Base-by-base conservation (phyloP, 1,140 invertebrate genomes). In the Aphaenogaster ashmeadi region DNA sequence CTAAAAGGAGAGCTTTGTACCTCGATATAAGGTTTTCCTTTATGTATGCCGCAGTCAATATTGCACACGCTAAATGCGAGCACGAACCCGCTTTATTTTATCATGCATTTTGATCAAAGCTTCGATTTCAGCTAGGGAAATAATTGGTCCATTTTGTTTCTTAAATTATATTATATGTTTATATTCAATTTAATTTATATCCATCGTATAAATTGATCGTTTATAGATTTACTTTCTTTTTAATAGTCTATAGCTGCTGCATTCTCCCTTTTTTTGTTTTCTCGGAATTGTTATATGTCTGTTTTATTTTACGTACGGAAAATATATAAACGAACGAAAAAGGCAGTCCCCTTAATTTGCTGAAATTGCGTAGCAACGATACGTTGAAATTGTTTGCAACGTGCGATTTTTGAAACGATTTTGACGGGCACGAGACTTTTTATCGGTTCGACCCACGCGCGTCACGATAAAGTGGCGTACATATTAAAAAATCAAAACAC, bases 401-500 rank as follows among this genome's bases (percentile, higher is more conserved):
- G 41, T 56, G 80, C 69, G 56, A 84, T 36, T 84, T 60, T 84
- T 38, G 41, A 75, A 74, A 64, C 69, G n/a, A 75, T 60, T 75
- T 84, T 60, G 69, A 84, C 80, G 41, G n/a, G 27, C 67, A 21
- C 54, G 79, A 56, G 50, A 50, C 80, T 84, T 84, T 84, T 84
- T 84, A 84, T 84, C 80, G 67, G 67, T 74, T 83, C 69, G 80
- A 50, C 18, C 69, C 80, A 60, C 41, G 69, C 54, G 80, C 54
- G 67, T 83, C 67, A 60, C 80, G 80, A 84, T 84, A 84, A 84
- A 84, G 80, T 75, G 67, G 54, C 69, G 69, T 75, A 58, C 67
- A 58, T 83, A 75, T 84, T 75, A 84, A 84, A 84, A 84, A 84
- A 84, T 84, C 80, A 84, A 84, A 84, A 84, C 80, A 84, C 69